A percentile compares a stretch with the other conserved stretches of the same genome.
Evolutionary conservation across 2,888 invertebrate species (phyloP).

Genomic region (Sialis fuliginosa): DNA sequence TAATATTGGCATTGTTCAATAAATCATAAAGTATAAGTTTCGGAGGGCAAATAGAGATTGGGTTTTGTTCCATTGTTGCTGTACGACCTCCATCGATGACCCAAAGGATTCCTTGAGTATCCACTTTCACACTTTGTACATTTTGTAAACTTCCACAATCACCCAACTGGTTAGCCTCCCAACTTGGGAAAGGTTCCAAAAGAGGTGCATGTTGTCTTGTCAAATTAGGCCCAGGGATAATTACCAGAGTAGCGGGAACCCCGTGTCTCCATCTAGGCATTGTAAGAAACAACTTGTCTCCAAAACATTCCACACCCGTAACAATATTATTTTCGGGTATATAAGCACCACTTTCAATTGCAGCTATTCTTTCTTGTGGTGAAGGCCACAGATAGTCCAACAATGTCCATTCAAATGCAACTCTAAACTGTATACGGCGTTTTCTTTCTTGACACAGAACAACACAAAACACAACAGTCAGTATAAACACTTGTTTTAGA

Average conservation of each 20-base stretch:
- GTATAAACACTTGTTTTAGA: too few species aligned
- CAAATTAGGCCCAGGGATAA: slow-evolving; percentile 29
- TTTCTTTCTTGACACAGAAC: neutral
- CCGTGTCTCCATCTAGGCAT: slow-evolving; percentile 52
- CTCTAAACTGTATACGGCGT: slow-evolving; percentile 34
- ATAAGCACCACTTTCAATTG: slow-evolving; percentile 37
- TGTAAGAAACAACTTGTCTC: slow-evolving; percentile 46
- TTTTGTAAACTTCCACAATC: slow-evolving; percentile 54
- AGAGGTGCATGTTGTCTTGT: slow-evolving; percentile 33
- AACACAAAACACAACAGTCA: too few species aligned
- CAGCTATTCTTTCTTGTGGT: slow-evolving; percentile 32
- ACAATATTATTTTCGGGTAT: slow-evolving; percentile 48
- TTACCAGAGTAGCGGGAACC: slow-evolving; percentile 50
- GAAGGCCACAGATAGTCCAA: slow-evolving; percentile 51
- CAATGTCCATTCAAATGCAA: slow-evolving; percentile 54
- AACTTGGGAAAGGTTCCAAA: slow-evolving; percentile 50
- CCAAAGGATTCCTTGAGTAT: slow-evolving; percentile 49
- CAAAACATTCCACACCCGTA: slow-evolving; percentile 48
- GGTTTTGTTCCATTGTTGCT: slow-evolving; percentile 34
- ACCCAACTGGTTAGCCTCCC: slow-evolving; percentile 46
- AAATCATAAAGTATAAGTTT: slow-evolving; percentile 50
- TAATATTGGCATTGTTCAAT: slow-evolving; percentile 33
- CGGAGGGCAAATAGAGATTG: slow-evolving; percentile 40
- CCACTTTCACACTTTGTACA: slow-evolving; percentile 58
- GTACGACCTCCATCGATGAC: slow-evolving; percentile 49